Percentiles rank a stretch among this genome's conserved stretches.
Conservation (phyloP, 2,888 invertebrate genomes). For the Eupithecia vulgata region DNA sequence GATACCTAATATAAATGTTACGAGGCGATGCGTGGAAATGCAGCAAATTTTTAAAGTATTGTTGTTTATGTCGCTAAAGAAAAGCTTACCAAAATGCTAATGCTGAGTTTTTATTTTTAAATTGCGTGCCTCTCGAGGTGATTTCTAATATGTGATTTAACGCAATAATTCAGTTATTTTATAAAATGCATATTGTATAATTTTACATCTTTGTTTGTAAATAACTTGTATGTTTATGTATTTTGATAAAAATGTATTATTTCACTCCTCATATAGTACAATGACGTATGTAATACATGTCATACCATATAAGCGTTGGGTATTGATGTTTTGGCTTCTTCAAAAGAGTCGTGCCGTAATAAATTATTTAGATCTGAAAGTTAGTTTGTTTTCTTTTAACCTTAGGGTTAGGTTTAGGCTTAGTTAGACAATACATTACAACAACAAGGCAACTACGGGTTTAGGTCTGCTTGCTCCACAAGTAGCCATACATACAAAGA, state of each 20-base stretch:
- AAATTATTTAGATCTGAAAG: conserved; percentile 74
- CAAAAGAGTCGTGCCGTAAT: conserved; percentile 58
- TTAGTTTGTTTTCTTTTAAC: too few relatives aligned
- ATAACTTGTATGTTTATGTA: conserved; percentile 55
- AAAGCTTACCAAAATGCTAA: conserved; percentile 40
- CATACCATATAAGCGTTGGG: conserved; percentile 39
- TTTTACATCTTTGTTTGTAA: conserved; percentile 69
- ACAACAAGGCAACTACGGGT: too few relatives aligned
- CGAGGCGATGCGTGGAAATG: conserved; percentile 34
- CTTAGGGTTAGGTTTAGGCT: too few relatives aligned
- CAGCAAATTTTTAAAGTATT: conserved; percentile 41
- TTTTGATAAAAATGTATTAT: conserved; percentile 43
- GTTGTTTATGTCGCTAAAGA: conserved; percentile 36
- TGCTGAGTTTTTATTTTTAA: conserved; percentile 42
- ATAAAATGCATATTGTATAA: conserved; percentile 54
- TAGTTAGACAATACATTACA: too few relatives aligned
- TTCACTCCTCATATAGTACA: conserved; percentile 55
- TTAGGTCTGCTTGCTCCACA: too few relatives aligned
- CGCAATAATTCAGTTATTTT: conserved; percentile 69
- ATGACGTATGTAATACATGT: conserved; percentile 47
- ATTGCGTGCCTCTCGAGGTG: conserved; percentile 41
- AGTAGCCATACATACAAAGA: too few relatives aligned
- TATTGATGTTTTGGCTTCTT: conserved; percentile 67
- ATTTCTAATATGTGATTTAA: conserved; percentile 60
- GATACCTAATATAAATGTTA: conserved; percentile 21